Evolutionary conservation across 2,113 vertebrate species (phyloP).

Genomic region (Dipodomys merriami): DNA sequence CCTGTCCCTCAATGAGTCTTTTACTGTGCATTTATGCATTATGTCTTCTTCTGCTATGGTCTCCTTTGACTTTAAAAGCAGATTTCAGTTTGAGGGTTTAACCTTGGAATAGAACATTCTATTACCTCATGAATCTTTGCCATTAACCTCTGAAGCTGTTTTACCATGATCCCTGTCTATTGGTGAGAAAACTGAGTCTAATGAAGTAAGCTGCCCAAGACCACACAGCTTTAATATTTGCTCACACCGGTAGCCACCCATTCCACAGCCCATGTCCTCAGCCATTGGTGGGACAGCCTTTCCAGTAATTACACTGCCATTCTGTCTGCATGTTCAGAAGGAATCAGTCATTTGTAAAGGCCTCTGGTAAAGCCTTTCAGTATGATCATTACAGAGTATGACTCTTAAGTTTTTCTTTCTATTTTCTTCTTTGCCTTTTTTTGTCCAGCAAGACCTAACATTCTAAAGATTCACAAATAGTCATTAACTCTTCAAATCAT

Average conservation of each 20-base stretch:
- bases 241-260: neutral
- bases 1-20: neutral
- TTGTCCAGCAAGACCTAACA: neutral
- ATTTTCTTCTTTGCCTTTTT: neutral
- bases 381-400: neutral
- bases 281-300: neutral
- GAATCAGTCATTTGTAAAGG: neutral
- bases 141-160: neutral
- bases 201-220: neutral
- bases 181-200: neutral
- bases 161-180: neutral
- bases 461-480: neutral
- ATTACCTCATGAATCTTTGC: neutral
- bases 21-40: neutral
- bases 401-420: neutral
- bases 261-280: neutral
- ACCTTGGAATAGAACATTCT: neutral
- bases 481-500: slow-evolving; percentile 34
- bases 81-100: neutral
- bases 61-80: neutral
- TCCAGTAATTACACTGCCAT: neutral
- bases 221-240: neutral
- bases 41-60: neutral
- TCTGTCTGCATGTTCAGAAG: neutral
- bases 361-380: neutral